Evolutionary conservation across 92 coral and sea anemone genomes (phyloP).

Genomic region (Heliopora coerulea): DNA sequence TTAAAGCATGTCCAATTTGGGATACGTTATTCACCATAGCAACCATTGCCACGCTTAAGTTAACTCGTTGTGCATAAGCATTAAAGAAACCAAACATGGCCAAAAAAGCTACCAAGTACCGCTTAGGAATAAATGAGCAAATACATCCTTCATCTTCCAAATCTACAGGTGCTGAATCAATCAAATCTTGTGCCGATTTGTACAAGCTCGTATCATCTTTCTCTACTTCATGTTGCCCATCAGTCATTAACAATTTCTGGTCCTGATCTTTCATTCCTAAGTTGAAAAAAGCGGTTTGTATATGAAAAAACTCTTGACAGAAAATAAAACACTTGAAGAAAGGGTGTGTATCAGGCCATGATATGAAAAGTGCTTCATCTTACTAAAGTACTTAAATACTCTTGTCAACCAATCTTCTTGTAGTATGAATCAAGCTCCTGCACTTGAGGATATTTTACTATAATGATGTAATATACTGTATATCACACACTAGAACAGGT

Average conservation of each 20-base stretch:
- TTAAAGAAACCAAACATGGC: slow-evolving; percentile 92
- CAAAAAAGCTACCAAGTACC: slow-evolving; percentile 68
- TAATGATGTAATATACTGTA: no score
- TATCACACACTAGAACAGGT: no score
- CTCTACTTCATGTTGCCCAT: not conserved
- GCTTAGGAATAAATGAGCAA: slow-evolving; percentile 54
- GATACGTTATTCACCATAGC: slow-evolving; percentile 88
- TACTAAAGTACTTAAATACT: no score
- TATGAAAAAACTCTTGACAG: no score
- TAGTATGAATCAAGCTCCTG: no score
- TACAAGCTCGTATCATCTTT: not conserved
- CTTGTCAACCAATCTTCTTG: no score
- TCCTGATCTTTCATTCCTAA: not conserved
- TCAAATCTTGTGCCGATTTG: slow-evolving; percentile 10
- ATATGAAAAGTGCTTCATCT: no score
- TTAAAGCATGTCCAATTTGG: slow-evolving; percentile 20
- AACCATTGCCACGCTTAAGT: slow-evolving; percentile 92
- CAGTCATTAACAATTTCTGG: no score
- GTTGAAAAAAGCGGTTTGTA: not conserved
- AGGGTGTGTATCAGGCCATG: no score
- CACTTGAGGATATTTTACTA: no score
- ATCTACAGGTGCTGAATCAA: not conserved
- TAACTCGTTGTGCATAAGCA: slow-evolving; percentile 88
- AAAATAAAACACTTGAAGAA: no score
- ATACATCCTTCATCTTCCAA: slow-evolving; percentile 25